Evolutionary conservation across 92 coral and sea anemone species (phyloP).

Genomic region (Metridium senile): DNA sequence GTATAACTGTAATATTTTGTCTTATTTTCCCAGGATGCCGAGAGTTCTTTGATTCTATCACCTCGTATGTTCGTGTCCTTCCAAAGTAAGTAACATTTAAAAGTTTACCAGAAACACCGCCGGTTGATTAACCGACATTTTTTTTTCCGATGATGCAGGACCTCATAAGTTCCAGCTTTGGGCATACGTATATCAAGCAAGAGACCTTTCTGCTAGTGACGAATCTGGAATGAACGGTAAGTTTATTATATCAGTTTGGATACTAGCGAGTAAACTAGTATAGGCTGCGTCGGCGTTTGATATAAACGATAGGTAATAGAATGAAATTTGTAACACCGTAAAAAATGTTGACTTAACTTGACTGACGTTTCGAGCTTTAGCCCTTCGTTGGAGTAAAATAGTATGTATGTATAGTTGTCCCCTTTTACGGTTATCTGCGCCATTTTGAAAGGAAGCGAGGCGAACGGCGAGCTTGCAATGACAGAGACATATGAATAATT

Average conservation of each 20-base stretch:
- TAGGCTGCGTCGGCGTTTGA: too few relatives aligned
- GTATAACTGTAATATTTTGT: neutral
- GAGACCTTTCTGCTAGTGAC: constrained; percentile 91
- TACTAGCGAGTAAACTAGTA: too few relatives aligned
- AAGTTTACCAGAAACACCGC: too few relatives aligned
- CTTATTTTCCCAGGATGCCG: constrained; percentile 52
- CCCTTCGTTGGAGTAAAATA: too few relatives aligned
- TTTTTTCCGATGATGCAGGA: constrained; percentile 37
- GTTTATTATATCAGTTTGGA: neutral
- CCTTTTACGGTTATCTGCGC: too few relatives aligned
- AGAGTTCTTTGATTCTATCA: constrained; percentile 67
- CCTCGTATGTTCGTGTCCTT: constrained; percentile 95
- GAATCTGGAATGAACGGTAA: constrained; percentile 95
- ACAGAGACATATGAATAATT: too few relatives aligned
- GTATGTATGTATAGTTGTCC: neutral
- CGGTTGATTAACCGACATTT: neutral
- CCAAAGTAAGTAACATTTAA: constrained; percentile 38
- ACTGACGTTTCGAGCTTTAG: too few relatives aligned
- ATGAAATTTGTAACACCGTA: too few relatives aligned
- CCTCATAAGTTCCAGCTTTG: constrained; percentile 93
- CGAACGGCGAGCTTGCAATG: too few relatives aligned
- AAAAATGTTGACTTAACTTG: too few relatives aligned
- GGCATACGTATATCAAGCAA: constrained; percentile 96
- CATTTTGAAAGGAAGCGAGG: too few relatives aligned
- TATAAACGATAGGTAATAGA: too few relatives aligned